Percentiles rank a stretch among this genome's conserved stretches.
phyloP scores from a whole-genome alignment of 2,888 invertebrate genomes.

The Prosapia bicincta region DNA sequence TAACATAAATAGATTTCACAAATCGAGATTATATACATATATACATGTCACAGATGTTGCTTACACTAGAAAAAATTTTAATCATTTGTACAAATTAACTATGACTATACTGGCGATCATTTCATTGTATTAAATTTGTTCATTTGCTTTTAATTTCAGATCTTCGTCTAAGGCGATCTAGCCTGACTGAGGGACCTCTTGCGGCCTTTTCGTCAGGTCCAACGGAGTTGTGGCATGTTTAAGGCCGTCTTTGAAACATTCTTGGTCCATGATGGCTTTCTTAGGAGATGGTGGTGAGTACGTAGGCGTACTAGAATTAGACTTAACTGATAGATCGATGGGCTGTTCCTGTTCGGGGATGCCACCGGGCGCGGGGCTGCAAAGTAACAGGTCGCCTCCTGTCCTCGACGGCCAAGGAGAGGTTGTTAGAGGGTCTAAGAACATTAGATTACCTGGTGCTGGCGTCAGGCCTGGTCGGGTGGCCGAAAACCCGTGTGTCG shows the following conservation, averaged over 20 bases:
- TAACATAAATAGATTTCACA: background rate
- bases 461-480: constrained; percentile 37
- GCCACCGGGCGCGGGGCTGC: constrained; percentile 48
- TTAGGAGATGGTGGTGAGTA: constrained; percentile 21
- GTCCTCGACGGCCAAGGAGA: constrained; percentile 30
- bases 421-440: constrained; percentile 28
- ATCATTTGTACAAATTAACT: too few relatives aligned
- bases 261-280: constrained; percentile 2
- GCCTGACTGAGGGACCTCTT: background rate
- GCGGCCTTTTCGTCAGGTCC: constrained; percentile 19
- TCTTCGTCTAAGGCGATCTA: background rate
- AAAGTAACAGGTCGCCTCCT: constrained; percentile 47
- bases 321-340: constrained; percentile 48
- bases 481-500: constrained; percentile 31
- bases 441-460: constrained; percentile 40
- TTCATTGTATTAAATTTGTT: too few relatives aligned
- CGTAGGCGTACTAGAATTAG: constrained; percentile 30
- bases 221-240: constrained; percentile 8
- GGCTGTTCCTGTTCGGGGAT: constrained; percentile 51
- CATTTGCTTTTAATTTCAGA: too few relatives aligned
- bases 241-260: constrained; percentile 6
- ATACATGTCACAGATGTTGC: background rate
- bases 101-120: too few relatives aligned
- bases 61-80: too few relatives aligned
- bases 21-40: background rate